Evolutionary conservation across 23 tunicate species (phyloP).

Genomic region (Halocynthia aurantium): DNA sequence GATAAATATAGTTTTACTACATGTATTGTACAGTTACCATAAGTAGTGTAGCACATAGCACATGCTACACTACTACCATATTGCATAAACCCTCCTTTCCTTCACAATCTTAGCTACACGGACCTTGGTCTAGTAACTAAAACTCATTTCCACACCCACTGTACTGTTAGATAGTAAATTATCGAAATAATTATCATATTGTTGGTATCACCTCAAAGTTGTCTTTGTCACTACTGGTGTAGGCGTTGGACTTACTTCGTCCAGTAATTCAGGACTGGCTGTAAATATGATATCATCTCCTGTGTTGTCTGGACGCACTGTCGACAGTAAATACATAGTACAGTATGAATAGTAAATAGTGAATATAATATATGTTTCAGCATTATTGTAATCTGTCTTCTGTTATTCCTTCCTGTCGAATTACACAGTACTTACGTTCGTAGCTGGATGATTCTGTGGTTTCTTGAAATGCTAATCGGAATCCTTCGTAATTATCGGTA

Average conservation of each 20-base stretch:
- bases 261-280: slow-evolving; percentile 10
- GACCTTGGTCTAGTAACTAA: no score
- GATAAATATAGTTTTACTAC: no score
- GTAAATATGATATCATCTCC: slow-evolving; percentile 2
- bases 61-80: no score
- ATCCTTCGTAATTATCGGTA: slow-evolving; percentile 22
- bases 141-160: no score
- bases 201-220: not conserved
- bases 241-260: slow-evolving; percentile 11
- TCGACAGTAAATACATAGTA: no score
- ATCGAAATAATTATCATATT: not conserved
- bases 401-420: not conserved
- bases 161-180: no score
- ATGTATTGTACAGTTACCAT: no score
- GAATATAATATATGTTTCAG: not conserved
- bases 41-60: no score
- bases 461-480: slow-evolving; percentile 12
- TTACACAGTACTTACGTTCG: slow-evolving; percentile 10
- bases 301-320: slow-evolving; percentile 16
- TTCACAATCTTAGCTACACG: no score
- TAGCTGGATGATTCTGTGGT: slow-evolving; percentile 25
- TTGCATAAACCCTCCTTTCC: no score
- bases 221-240: slow-evolving; percentile 1
- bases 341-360: no score
- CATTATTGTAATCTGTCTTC: not conserved